phyloP scores from a whole-genome alignment of 2,113 vertebrate genomes.

The Macheiramphus alcinus region DNA sequence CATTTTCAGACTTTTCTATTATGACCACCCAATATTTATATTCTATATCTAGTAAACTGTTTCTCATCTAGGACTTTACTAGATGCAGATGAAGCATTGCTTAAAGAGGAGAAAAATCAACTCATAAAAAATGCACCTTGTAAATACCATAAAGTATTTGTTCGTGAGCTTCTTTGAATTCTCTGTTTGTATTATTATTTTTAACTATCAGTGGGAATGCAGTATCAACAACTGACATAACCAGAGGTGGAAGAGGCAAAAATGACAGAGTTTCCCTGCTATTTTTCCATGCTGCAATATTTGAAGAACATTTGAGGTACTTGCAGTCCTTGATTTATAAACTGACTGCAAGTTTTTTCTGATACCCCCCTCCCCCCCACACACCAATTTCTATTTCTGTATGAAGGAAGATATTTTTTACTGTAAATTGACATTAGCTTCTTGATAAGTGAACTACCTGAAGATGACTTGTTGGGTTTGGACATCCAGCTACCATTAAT shows the following conservation, averaged over 20 bases:
- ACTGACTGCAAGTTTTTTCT: background rate
- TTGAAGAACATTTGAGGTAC: background rate
- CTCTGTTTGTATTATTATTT: conserved; percentile 40
- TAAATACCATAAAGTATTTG: conserved; percentile 50
- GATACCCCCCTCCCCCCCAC: background rate
- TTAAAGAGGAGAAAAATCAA: conserved; percentile 39
- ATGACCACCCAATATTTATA: background rate
- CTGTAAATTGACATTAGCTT: background rate
- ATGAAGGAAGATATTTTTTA: background rate
- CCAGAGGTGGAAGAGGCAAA: background rate
- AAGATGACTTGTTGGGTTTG: background rate
- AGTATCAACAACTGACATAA: background rate
- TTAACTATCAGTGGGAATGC: background rate
- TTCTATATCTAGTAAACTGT: conserved; percentile 10
- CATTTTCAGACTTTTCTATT: background rate
- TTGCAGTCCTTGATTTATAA: background rate
- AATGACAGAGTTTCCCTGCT: background rate
- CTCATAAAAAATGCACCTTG: conserved; percentile 57
- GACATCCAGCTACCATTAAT: background rate
- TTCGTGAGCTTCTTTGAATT: conserved; percentile 36
- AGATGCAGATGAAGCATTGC: background rate
- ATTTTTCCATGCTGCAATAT: background rate
- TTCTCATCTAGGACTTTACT: conserved; percentile 20
- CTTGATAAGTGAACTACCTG: background rate
- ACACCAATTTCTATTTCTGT: background rate